A percentile compares a stretch with the other conserved stretches of the same genome.
Evolutionary conservation across 2,888 invertebrate species (phyloP).

Genomic region (Caradrina clavipalpis): DNA sequence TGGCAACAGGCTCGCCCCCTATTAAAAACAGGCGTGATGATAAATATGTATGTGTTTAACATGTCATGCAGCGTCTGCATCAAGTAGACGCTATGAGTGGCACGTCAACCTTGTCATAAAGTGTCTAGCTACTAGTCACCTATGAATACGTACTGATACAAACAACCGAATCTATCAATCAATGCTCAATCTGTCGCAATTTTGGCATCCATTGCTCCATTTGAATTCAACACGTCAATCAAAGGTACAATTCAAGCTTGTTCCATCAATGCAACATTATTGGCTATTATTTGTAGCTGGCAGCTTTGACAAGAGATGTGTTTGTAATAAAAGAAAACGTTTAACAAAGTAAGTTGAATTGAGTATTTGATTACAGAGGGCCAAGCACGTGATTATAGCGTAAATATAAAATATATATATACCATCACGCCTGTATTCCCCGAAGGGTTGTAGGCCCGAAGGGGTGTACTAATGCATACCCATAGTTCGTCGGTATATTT

Average conservation of each 20-base stretch:
- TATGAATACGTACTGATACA: neutral
- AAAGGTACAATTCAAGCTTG: conserved; percentile 11
- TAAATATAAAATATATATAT: too few species aligned
- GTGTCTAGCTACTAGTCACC: neutral
- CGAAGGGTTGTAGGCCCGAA: too few species aligned
- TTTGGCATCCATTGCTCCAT: conserved; percentile 1
- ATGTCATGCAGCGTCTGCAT: too few species aligned
- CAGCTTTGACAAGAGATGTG: neutral
- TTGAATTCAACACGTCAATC: conserved; percentile 36
- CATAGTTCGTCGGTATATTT: too few species aligned
- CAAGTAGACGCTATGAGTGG: too few species aligned
- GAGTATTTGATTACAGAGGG: too few species aligned
- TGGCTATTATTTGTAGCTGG: conserved; percentile 2
- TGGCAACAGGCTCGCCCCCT: too few species aligned
- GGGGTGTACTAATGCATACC: too few species aligned
- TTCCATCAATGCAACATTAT: conserved; percentile 5
- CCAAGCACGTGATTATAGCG: too few species aligned
- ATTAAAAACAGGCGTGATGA: too few species aligned
- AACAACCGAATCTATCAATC: conserved; percentile 35
- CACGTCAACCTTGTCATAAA: neutral
- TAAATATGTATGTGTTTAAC: too few species aligned
- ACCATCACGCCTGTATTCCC: too few species aligned
- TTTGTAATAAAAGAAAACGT: neutral
- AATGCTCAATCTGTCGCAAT: conserved; percentile 4
- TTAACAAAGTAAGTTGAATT: neutral